Evolutionary conservation across 1,140 invertebrate genomes (phyloP).

Genomic region (Diorhabda carinulata): DNA sequence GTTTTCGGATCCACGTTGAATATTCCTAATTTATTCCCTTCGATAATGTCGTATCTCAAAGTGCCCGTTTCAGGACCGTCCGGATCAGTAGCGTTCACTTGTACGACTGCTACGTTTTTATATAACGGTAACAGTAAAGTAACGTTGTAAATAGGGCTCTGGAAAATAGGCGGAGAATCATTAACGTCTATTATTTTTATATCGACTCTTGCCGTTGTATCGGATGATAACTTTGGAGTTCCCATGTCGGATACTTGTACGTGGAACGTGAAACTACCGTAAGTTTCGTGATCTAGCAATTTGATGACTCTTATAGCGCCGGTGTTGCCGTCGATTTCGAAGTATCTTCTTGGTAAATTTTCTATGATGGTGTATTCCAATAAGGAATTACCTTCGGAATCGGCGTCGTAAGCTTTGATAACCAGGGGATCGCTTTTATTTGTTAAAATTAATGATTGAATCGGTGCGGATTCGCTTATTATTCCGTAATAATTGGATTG

Average conservation of each 20-base stretch:
- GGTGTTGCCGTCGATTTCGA: constrained; percentile 83
- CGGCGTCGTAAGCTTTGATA: constrained; percentile 71
- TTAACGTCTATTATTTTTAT: constrained; percentile 83
- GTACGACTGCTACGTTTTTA: constrained; percentile 64
- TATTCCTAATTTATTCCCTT: constrained; percentile 73
- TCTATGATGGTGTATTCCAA: constrained; percentile 84
- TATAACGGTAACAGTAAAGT: constrained; percentile 78
- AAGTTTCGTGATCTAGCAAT: constrained; percentile 77
- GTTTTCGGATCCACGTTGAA: constrained; percentile 72
- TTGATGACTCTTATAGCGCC: constrained; percentile 78
- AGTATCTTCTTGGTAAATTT: constrained; percentile 65
- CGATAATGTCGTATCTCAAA: constrained; percentile 76
- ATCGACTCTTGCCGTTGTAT: constrained; percentile 65
- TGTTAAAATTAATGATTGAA: constrained; percentile 69
- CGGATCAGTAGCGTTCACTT: constrained; percentile 68
- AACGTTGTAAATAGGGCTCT: constrained; percentile 65
- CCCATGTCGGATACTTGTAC: constrained; percentile 77
- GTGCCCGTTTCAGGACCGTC: constrained; percentile 61
- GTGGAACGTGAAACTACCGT: constrained; percentile 47
- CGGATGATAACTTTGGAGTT: constrained; percentile 72
- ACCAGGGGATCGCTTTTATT: constrained; percentile 69
- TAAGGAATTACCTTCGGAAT: constrained; percentile 77
- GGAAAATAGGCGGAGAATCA: constrained; percentile 78
- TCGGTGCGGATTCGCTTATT: constrained; percentile 67
- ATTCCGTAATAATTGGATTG: constrained; percentile 64